Evolutionary conservation across 2,888 invertebrate species (phyloP).

Genomic region (Athalia rosae): DNA sequence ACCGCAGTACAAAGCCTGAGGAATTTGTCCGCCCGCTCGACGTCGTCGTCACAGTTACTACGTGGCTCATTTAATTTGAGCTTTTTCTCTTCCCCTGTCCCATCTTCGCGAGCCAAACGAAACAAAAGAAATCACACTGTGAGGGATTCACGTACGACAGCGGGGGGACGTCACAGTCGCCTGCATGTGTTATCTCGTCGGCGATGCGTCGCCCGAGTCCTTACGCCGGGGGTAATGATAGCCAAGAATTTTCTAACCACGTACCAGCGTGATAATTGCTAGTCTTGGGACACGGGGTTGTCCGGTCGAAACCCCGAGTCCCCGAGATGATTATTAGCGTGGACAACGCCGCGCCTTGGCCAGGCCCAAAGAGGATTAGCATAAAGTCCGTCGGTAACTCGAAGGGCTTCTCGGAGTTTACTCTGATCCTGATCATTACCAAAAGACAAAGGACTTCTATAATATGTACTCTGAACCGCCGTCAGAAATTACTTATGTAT

Average conservation of each 20-base stretch:
- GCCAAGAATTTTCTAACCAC: slow-evolving; percentile 62
- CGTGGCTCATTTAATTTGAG: too few species aligned
- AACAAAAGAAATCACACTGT: not conserved
- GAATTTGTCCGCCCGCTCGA: too few species aligned
- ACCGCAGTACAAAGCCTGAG: too few species aligned
- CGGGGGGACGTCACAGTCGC: not conserved
- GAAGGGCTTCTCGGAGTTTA: slow-evolving; percentile 29
- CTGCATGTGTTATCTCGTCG: slow-evolving; percentile 36
- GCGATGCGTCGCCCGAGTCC: slow-evolving; percentile 6
- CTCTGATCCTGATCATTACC: slow-evolving; percentile 34
- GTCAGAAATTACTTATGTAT: not conserved
- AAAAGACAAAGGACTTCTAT: slow-evolving; percentile 35
- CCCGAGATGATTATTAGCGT: slow-evolving; percentile 60
- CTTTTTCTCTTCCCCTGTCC: too few species aligned
- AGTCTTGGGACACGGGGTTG: slow-evolving; percentile 51
- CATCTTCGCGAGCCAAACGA: too few species aligned
- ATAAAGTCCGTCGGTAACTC: slow-evolving; percentile 62
- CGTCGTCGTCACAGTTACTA: too few species aligned
- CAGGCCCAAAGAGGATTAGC: slow-evolving; percentile 59
- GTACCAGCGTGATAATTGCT: slow-evolving; percentile 63
- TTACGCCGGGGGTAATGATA: slow-evolving; percentile 34
- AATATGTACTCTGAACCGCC: not conserved
- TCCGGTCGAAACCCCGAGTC: slow-evolving; percentile 48
- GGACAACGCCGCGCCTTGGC: slow-evolving; percentile 64
- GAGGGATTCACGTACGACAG: not conserved